These are phyloP conservation scores for Lycaena phlaeas DNA, from an alignment of 2,888 invertebrate species.

Conservation along the genomic window DNA sequence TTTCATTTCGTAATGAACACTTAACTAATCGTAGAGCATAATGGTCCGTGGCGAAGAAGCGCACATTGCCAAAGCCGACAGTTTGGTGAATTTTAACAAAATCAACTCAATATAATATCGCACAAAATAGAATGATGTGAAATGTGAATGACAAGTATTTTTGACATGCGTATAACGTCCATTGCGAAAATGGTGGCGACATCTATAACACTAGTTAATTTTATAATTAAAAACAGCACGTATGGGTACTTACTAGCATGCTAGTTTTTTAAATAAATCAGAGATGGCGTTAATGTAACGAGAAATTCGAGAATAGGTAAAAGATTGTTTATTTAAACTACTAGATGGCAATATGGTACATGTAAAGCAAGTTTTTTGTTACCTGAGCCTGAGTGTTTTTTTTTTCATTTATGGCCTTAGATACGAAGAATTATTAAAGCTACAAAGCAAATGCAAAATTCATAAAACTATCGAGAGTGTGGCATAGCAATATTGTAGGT, in stretches of 20 bases:
- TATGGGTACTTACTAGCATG: background rate
- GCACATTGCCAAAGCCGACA: constrained; percentile 43
- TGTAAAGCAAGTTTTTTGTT: no score
- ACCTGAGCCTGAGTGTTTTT: no score
- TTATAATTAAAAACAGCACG: no score
- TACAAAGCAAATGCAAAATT: no score
- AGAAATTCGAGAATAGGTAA: no score
- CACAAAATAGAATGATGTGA: constrained; percentile 61
- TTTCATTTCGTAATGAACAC: constrained; percentile 23
- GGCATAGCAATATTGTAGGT: no score
- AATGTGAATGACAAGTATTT: constrained; percentile 59
- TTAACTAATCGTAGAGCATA: constrained; percentile 35
- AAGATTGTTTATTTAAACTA: no score
- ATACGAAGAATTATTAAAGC: no score
- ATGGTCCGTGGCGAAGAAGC: constrained; percentile 34
- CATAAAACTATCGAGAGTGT: no score
- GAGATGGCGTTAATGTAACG: constrained; percentile 27
- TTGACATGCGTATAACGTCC: constrained; percentile 61
- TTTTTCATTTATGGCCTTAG: no score
- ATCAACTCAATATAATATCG: constrained; percentile 51
- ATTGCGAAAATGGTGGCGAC: constrained; percentile 30
- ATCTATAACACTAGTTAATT: constrained; percentile 26
- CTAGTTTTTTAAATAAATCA: constrained; percentile 15
- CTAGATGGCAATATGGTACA: constrained; percentile 27
- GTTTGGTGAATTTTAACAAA: constrained; percentile 48